phyloP scores from a whole-genome alignment of 2,113 vertebrate species.

The Periophthalmus modestus region DNA sequence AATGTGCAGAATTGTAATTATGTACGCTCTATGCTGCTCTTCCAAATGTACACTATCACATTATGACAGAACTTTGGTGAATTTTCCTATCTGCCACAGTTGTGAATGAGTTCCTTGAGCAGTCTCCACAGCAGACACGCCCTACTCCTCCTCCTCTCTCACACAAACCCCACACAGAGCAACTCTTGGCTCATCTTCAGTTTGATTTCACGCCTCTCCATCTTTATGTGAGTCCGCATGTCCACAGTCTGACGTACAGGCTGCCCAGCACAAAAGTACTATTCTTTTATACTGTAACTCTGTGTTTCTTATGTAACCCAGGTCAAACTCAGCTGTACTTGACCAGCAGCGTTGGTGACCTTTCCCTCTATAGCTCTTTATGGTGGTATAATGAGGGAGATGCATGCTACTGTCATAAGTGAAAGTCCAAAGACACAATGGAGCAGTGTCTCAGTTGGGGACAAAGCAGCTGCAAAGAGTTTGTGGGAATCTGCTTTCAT shows the following conservation, averaged over 20 bases:
- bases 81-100: background rate
- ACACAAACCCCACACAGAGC: conserved; percentile 26
- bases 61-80: conserved; percentile 1
- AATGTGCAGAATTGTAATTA: background rate
- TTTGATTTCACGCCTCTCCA: conserved; percentile 48
- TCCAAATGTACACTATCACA: conserved; percentile 20
- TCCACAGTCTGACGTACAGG: conserved; percentile 33
- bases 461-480: background rate
- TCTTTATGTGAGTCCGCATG: conserved; percentile 16
- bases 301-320: conserved; percentile 47
- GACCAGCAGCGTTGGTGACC: conserved; percentile 49
- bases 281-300: conserved; percentile 55
- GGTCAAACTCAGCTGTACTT: conserved; percentile 51
- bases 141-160: conserved; percentile 12
- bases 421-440: conserved; percentile 36
- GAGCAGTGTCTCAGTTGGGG: conserved; percentile 32
- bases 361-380: conserved; percentile 44
- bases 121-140: background rate
- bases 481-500: conserved; percentile 10
- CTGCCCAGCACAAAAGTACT: conserved; percentile 56
- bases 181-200: conserved; percentile 28
- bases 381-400: conserved; percentile 47
- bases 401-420: conserved; percentile 29
- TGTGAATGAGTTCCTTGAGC: conserved; percentile 12
- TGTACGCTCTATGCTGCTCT: background rate